Base-by-base conservation (phyloP, 2,888 invertebrate genomes). In the Agrotis puta region DNA sequence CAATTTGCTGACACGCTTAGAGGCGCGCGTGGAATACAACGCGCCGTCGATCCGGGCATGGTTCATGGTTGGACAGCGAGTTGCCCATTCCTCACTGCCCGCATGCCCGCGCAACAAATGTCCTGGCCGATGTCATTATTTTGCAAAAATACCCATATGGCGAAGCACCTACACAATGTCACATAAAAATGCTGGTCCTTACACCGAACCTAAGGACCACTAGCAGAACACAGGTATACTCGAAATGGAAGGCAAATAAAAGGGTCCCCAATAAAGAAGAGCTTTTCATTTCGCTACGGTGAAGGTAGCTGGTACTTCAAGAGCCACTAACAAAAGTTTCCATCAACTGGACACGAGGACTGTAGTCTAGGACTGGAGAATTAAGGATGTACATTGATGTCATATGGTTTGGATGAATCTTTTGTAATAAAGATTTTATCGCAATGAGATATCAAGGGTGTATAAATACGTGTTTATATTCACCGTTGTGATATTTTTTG, bases 341-440 rank as follows among this genome's bases (percentile, higher is more conserved):
- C 90, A 88, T 89, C 87, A 86, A 85, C 88, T 84, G 89, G 88
- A 88, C 90, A 85, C 76, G 85, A 68, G 62, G 45, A 57, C 22
- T 39, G 5, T 9, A 11, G 50, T 59, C 59, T 51, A 22, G 51
- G 76, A 80, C 11, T 22, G 18, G 45, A 43, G 51, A 66, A 59
- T 27, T 54, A 43, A 48, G 43, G 9, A 45, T 13, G 62, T 64
- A 59, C 57, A 24, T 66, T 53, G 24, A 43, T 27, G 13, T 7
- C 2, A 27, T 24, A 24, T 27, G 0, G 3, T 27, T 64, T 48
- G n/a, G 22, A 43, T 63, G 4, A 3, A n/a, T 0, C 4, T 20
- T 7, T 51, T 24, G 3, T 16, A 3, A 22, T 33, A 1, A 7
- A 33, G 33, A 33, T 33, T 61, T 45, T 11, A 33, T 7, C 33